Percentiles rank a stretch among this genome's conserved stretches.
Evolutionary conservation across 2,113 vertebrate species (phyloP).

Genomic region (Phaethornis superciliosus): DNA sequence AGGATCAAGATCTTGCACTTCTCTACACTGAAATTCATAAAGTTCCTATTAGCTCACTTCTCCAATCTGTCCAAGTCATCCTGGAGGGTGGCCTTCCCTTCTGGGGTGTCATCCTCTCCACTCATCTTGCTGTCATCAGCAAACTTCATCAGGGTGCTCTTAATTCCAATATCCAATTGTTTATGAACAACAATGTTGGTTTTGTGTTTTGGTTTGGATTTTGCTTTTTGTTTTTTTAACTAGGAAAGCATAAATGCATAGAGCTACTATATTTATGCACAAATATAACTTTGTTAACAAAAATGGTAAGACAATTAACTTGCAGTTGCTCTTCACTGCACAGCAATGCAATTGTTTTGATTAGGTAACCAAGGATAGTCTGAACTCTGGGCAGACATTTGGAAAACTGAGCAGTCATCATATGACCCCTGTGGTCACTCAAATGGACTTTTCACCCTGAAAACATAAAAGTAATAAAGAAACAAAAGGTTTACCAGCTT

Average conservation of each 20-base stretch:
- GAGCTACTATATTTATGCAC: background rate
- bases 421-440: background rate
- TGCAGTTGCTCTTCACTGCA: background rate
- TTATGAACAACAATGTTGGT: too few relatives aligned
- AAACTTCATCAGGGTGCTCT: too few relatives aligned
- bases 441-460: background rate
- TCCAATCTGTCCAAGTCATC: too few relatives aligned
- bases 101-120: too few relatives aligned
- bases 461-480: background rate
- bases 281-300: background rate
- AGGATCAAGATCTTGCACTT: too few relatives aligned
- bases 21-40: too few relatives aligned
- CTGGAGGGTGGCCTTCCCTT: too few relatives aligned
- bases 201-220: too few relatives aligned
- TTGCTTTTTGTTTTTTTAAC: background rate
- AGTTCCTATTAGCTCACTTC: too few relatives aligned
- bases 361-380: background rate
- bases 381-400: background rate
- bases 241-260: background rate
- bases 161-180: too few relatives aligned
- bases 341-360: background rate
- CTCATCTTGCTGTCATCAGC: too few relatives aligned
- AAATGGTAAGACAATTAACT: background rate
- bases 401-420: background rate
- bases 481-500: background rate